Conservation (phyloP, 2,113 vertebrate species). For the Antechinus flavipes region DNA sequence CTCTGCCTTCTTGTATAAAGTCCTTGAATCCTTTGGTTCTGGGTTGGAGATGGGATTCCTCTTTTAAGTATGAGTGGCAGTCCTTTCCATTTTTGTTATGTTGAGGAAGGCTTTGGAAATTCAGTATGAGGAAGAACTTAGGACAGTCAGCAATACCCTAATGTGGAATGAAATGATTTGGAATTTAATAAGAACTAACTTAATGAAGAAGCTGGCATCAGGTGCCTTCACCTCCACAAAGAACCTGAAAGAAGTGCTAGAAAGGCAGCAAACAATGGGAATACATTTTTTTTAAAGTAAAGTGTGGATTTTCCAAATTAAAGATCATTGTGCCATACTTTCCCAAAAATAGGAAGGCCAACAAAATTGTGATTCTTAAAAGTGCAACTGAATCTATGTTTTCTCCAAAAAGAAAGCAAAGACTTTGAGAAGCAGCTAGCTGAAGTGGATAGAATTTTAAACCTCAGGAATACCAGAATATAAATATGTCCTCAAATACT, state of each 20-base stretch:
- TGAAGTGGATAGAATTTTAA: not conserved
- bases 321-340: not conserved
- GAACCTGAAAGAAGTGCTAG: not conserved
- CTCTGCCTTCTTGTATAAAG: not conserved
- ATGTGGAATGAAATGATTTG: not conserved
- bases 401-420: not conserved
- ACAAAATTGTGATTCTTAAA: not conserved
- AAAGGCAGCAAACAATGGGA: not conserved
- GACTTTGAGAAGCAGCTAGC: not conserved
- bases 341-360: not conserved
- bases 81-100: not conserved
- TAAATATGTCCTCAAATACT: not conserved
- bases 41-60: not conserved
- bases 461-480: not conserved
- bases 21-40: not conserved
- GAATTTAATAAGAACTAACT: not conserved
- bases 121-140: not conserved
- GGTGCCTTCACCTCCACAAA: not conserved
- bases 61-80: not conserved
- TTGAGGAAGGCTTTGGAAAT: not conserved
- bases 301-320: not conserved
- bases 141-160: not conserved
- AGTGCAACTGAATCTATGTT: not conserved
- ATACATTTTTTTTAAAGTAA: not conserved
- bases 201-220: not conserved